Base-by-base conservation (phyloP, 2,888 invertebrate genomes). In the Apotomis capreana region DNA sequence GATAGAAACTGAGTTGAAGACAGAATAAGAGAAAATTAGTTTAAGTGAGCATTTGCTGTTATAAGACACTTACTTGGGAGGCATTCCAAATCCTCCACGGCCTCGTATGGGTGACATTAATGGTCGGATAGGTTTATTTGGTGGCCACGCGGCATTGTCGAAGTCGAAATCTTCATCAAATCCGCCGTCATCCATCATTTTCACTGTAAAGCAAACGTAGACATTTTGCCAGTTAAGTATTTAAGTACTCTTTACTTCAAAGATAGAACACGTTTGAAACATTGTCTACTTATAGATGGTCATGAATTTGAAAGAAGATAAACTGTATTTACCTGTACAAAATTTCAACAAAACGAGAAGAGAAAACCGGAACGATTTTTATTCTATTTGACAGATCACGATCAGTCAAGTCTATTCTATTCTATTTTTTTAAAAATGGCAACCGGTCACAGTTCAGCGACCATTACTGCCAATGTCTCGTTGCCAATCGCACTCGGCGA, bases 101-200 rank as follows among this genome's bases (percentile, higher is more conserved):
- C 26, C 26, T 12, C 10, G 46, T 26, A 12, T 10, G 26, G 55
- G 55, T 26, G 8, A 36, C 15, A 49, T 49, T 49, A 49, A 9
- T 10, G 49, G 49, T 9, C 49, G 49, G 49, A 49, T 49, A 0
- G 15, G 60, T 3, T 49, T 26, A 12, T 49, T n/a, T 10, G 15
- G 9, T 5, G 60, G 46, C 60, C 60, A 61, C 26, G 60, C 49
- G 9, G 3, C 49, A 10, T 10, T 4, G 10, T 49, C 26, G 12
- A 61, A 61, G 15, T 61, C 60, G 12, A 10, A 49, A 26, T 61
- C 55, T 10, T 55, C 60, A 26, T 46, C 60, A 49, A 61, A 61
- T 26, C 60, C 26, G 3, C 5, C 13, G n/a, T 6, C n/a, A 13
- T 54, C 15, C n/a, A 54, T 49, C 9, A 9, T 49, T 49, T 49